phyloP scores from a whole-genome alignment of 2,888 invertebrate genomes.

The Podotricha telesiphe region DNA sequence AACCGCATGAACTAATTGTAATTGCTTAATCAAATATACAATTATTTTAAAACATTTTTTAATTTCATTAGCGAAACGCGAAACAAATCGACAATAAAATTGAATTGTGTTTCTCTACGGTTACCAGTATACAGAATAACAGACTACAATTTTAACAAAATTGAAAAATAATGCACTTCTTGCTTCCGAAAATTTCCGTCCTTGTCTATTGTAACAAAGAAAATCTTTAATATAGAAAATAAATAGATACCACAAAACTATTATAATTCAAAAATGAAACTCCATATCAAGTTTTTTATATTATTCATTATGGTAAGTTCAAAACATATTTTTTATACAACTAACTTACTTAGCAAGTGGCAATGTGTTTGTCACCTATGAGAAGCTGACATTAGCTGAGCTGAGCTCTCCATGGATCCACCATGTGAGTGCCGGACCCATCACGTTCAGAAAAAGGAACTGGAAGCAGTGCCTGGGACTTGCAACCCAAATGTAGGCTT shows the following conservation, averaged over 20 bases:
- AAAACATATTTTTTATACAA: neutral
- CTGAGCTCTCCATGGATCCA: too few species aligned
- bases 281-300: neutral
- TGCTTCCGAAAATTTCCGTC: neutral
- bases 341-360: too few species aligned
- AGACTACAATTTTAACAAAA: neutral
- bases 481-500: too few species aligned
- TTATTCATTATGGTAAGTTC: conserved; percentile 8
- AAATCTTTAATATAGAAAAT: neutral
- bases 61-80: neutral
- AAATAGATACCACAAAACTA: neutral
- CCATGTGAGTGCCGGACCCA: too few species aligned
- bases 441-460: too few species aligned
- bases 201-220: neutral
- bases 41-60: too few species aligned
- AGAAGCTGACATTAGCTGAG: too few species aligned
- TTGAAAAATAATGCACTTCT: neutral
- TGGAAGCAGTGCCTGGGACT: too few species aligned
- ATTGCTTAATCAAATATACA: too few species aligned
- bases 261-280: neutral
- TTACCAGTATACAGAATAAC: neutral
- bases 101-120: neutral
- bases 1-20: too few species aligned
- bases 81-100: conserved; percentile 21
- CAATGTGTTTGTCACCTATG: too few species aligned